Evolutionary conservation across 1,140 invertebrate genomes (phyloP), one percentile per base, ranked within the genome.

Genomic region (Diuraphis noxia): DNA sequence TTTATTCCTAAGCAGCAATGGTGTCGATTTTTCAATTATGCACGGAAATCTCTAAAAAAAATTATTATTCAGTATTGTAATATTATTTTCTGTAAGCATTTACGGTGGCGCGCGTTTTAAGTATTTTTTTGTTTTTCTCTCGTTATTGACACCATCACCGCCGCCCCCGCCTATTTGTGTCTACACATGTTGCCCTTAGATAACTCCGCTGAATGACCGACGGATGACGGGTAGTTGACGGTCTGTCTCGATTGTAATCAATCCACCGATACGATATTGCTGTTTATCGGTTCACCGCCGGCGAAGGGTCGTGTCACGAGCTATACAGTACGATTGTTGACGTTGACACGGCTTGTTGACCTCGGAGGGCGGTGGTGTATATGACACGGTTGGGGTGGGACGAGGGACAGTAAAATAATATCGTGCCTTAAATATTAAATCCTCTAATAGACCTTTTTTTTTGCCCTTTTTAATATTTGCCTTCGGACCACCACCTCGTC

Each of bases 381-480:
- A 86, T 86, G n/a, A 86, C 23, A 86, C 46, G 36, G 79, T 38
- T 4, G 30, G 40, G 30, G 41, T 34, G n/a, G 38, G 40, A 41
- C 2, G 41, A 43, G 30, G 17, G 43, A 41, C 30, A 86, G 43
- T 86, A 36, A 49, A 49, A 86, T 86, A 38, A 86, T 86, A 86
- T 86, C 2, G n/a, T 23, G 19, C 8, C 46, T 38, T 19, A 30
- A 56, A 87, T 56, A 56, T 36, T 38, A 56, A 87, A 89, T 79
- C 88, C 40, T 90, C 63, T 82, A 40, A 34, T 91, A 91, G 43
- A 38, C 89, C 72, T 49, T 21, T 82, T 82, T 82, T 79, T 82
- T 91, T 49, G 72, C 36, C 77, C 43, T 82, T 91, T 81, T 79
- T 91, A 91, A 91, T 91, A 91, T 91, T 91, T 91, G 77, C 34